Evolutionary conservation across 1,140 invertebrate genomes (phyloP), one percentile per base, ranked within the genome.

Genomic region (Drusus annulatus): DNA sequence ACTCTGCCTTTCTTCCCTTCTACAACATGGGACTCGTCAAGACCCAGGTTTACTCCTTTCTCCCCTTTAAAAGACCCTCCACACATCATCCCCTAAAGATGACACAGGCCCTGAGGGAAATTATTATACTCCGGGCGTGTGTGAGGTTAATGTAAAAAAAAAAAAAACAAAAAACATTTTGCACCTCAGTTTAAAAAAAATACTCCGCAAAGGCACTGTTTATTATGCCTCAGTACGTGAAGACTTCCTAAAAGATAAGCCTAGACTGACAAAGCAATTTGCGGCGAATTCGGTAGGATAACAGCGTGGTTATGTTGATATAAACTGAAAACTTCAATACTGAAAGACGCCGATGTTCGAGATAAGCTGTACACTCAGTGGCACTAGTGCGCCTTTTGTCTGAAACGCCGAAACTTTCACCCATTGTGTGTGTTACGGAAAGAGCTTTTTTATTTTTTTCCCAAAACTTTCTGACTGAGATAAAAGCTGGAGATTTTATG

Each of bases 321-420:
- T 73, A 73, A 73, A 73, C 69, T 73, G 69, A 73, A 73, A 73
- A 73, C 69, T 73, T 73, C 50, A 54, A 73, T 54, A 54, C 69
- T 73, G 51, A 73, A 19, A 54, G 69, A 73, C 45, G 23, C 69
- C 51, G 69, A 73, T 73, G 69, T 73, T 45, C n/a, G 51, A 15
- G 69, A 73, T 73, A 73, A 73, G 69, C 50, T 19, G 3, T 51
- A 36, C 31, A 36, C 31, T 36, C 31, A 36, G 31, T 36, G 8
- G 31, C 31, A 36, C n/a, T n/a, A 0, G 5, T 4, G 31, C 5
- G 31, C 25, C 51, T 73, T 73, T 54, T 73, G 69, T 73, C 69
- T 54, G 69, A 54, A 73, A 73, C 52, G 23, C 16, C 50, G 51
- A 73, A 73, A 73, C 50, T 73, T 73, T 73, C 45, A 19, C 16